Conservation (phyloP, 2,113 vertebrate genomes). For the Regulus satrapa region DNA sequence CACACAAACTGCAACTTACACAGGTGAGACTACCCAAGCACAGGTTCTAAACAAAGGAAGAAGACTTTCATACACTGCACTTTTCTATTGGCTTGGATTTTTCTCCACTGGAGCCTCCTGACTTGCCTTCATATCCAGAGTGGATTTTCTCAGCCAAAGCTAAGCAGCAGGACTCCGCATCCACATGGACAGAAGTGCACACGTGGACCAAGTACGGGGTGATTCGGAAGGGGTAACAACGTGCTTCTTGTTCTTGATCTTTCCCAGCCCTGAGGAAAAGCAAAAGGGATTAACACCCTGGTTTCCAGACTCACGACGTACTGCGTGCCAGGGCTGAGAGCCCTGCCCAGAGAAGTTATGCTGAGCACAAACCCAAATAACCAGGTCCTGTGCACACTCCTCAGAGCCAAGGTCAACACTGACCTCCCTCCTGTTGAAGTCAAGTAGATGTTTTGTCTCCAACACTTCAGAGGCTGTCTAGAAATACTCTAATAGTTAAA, state of each 20-base stretch:
- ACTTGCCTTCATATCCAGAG: constrained; percentile 88
- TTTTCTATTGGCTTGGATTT: not conserved
- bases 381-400: not conserved
- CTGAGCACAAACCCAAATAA: not conserved
- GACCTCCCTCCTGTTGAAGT: not conserved
- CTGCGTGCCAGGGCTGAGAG: not conserved
- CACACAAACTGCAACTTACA: not conserved
- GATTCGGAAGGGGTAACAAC: constrained; percentile 80
- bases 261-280: constrained; percentile 75
- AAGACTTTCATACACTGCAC: not conserved
- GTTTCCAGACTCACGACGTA: not conserved
- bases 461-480: not conserved
- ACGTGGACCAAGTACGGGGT: constrained; percentile 82
- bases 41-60: not conserved
- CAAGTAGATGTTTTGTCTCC: not conserved
- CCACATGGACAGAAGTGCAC: constrained; percentile 35
- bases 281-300: not conserved
- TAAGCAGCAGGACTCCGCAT: constrained; percentile 82
- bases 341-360: not conserved
- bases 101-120: not conserved
- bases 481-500: not conserved
- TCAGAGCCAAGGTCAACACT: not conserved
- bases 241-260: constrained; percentile 73
- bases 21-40: not conserved
- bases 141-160: constrained; percentile 83